Conservation (phyloP, 2,113 vertebrate species). For the Leucosticte australis region DNA sequence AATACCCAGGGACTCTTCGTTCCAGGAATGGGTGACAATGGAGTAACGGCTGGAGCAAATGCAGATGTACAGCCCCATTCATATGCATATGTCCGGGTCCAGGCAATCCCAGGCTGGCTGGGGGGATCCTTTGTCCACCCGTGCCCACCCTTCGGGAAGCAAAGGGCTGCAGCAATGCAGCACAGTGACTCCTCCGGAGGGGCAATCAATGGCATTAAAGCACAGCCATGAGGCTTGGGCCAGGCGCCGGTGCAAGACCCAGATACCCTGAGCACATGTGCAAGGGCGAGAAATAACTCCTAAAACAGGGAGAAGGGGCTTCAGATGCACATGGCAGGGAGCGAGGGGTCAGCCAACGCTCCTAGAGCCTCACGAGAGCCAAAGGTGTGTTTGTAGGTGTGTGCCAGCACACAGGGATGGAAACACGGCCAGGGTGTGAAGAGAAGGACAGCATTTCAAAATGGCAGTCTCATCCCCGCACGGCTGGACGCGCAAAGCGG, state of each 20-base stretch:
- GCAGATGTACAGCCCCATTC: constrained; percentile 20
- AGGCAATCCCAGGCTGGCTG: background rate
- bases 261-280: rapidly evolving
- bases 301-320: background rate
- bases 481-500: rapidly evolving
- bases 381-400: rapidly evolving
- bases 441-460: background rate
- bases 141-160: background rate
- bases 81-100: background rate
- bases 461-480: background rate
- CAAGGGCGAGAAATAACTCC: rapidly evolving
- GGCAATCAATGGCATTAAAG: background rate
- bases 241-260: background rate
- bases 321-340: background rate
- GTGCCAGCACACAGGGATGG: rapidly evolving
- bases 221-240: background rate
- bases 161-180: background rate
- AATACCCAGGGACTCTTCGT: background rate
- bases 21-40: background rate
- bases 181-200: background rate
- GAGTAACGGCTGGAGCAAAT: background rate
- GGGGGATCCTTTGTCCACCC: background rate
- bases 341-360: rapidly evolving
- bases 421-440: rapidly evolving
- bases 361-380: rapidly evolving